Evolutionary conservation across 2,888 invertebrate genomes (phyloP), one percentile per base, ranked within the genome.

Genomic region (Brachypalpus laphriformis): DNA sequence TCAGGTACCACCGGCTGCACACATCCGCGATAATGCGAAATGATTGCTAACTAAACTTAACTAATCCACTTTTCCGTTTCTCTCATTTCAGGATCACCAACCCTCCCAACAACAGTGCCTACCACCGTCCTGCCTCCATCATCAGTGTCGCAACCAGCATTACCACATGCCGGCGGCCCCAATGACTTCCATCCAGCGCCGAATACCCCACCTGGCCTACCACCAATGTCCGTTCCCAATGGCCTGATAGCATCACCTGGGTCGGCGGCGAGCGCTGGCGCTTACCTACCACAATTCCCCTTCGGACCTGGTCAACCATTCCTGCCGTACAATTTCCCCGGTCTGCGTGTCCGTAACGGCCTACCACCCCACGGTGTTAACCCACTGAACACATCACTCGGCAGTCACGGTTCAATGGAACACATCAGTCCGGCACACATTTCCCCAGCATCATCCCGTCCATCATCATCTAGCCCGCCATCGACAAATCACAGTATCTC

Each of bases 201-300:
- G 61, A 87, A 87, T 47, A 88, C 89, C 45, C 87, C 89, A 68
- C 89, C 89, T 0, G 87, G 54, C 18, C 82, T 47, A 14, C 83
- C 75, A 34, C 77, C 82, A 8, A 57, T 87, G 22, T 75, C 88
- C 18, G 78, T 85, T 77, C 68, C 70, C 86, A 82, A 86, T 45
- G 70, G 88, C n/a, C 88, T 94, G 82, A 92, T 94, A 65, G 93
- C 94, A n/a, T 93, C 94, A 9, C 93, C 94, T 3, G 90, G 90
- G 9, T 88, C 89, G 0, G 71, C 82, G 3, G 18, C 72, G 5
- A 77, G 71, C 47, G 87, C 88, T 2, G 89, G 89, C 1, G 92
- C 93, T 0, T 93, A 94, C 86, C 89, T 94, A 87, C 94, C 94
- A 45, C 93, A 94, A 49, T 90, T 94, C 31, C 93, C 94, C 4